These are phyloP conservation scores for Rotaria sp. DNA, from an alignment of 2,888 invertebrate genomes.

Conservation along the genomic window DNA sequence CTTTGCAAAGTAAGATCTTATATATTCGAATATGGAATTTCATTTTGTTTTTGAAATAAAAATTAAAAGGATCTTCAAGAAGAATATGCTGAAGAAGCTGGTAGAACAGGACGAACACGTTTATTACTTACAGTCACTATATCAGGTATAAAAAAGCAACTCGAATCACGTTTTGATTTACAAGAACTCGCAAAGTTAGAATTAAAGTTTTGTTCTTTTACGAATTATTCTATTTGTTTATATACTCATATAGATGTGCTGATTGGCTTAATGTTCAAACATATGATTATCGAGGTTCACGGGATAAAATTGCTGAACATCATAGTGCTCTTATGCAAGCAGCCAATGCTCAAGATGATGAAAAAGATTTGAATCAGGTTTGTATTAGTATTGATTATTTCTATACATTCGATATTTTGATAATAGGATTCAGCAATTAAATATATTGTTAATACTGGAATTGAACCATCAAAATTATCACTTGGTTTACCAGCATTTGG, in stretches of 20 bases:
- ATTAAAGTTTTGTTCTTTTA: neutral
- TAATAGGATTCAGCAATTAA: conserved; percentile 37
- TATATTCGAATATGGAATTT: too few relatives aligned
- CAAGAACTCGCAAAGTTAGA: conserved; percentile 37
- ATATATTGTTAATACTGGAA: conserved; percentile 33
- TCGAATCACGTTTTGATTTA: conserved; percentile 39
- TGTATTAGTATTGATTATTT: neutral
- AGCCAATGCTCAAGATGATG: conserved; percentile 27
- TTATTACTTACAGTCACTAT: conserved; percentile 36
- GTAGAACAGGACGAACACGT: conserved; percentile 21
- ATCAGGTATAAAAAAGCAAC: conserved; percentile 37
- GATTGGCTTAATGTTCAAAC: conserved; percentile 39
- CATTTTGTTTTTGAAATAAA: neutral
- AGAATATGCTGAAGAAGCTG: conserved; percentile 37
- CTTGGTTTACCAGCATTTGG: conserved; percentile 37
- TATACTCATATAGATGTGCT: conserved; percentile 29
- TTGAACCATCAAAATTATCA: conserved; percentile 33
- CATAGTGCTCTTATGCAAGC: conserved; percentile 37
- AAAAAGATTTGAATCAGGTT: conserved; percentile 36
- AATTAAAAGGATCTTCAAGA: conserved; percentile 34
- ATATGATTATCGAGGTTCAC: conserved; percentile 38
- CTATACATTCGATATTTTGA: neutral
- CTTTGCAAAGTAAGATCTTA: conserved; percentile 26
- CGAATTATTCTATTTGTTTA: neutral
- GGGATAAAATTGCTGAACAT: conserved; percentile 37